Evolutionary conservation across 2,113 vertebrate species (phyloP).

Genomic region (Mormyrus iriodes): DNA sequence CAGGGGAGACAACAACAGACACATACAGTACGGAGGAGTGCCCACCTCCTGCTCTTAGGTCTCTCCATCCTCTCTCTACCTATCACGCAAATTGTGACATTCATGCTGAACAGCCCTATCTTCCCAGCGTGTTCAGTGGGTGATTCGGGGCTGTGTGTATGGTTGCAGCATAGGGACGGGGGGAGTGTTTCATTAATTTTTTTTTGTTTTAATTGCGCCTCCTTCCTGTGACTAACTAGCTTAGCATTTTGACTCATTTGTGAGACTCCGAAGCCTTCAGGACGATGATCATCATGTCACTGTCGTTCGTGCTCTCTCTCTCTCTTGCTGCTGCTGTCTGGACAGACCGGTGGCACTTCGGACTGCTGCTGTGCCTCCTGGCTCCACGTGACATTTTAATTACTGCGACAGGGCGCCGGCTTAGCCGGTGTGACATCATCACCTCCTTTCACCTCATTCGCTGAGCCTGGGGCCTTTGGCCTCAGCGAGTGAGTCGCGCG

Average conservation of each 20-base stretch:
- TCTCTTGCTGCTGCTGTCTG: background rate
- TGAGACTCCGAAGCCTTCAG: background rate
- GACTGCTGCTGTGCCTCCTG: background rate
- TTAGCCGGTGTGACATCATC: background rate
- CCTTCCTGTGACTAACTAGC: no score
- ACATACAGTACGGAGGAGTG: constrained; percentile 53
- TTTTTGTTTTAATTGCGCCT: background rate
- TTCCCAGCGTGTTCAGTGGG: background rate
- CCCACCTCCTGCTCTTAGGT: constrained; percentile 25
- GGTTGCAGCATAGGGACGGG: background rate
- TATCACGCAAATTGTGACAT: background rate
- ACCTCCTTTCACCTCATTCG: background rate
- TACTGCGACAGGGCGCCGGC: background rate
- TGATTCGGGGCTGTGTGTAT: background rate
- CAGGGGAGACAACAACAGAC: constrained; percentile 70
- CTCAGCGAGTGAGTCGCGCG: background rate
- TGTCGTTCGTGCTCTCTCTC: background rate
- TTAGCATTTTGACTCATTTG: background rate
- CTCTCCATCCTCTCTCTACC: background rate
- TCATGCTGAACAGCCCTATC: background rate
- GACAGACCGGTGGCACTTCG: background rate
- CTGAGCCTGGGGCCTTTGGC: background rate
- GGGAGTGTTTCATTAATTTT: background rate
- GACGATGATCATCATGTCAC: background rate
- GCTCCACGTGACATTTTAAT: background rate